Percentiles rank a stretch among this genome's conserved stretches.
phyloP scores from a whole-genome alignment of 2,888 invertebrate species.

The Buathra laborator region DNA sequence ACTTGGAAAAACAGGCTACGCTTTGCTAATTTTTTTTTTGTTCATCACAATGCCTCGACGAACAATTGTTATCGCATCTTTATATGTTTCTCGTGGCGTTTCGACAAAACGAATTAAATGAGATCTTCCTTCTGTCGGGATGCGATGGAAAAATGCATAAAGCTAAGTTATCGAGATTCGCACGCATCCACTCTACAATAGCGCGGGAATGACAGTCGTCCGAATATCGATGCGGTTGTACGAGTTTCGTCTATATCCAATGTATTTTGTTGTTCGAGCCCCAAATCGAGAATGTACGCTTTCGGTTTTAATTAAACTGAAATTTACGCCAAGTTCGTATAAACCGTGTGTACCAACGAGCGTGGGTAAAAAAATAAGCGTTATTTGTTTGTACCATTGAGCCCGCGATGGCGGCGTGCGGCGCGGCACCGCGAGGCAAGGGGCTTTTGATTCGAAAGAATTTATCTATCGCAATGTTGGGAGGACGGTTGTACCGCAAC shows the following conservation, averaged over 20 bases:
- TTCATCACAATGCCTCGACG: background rate
- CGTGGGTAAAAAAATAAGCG: conserved; percentile 10
- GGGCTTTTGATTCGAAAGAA: conserved; percentile 37
- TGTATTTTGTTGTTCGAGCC: background rate
- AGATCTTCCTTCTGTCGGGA: background rate
- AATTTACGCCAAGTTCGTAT: conserved; percentile 31
- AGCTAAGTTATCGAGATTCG: conserved; percentile 18
- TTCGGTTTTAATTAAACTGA: conserved; percentile 42
- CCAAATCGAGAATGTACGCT: background rate
- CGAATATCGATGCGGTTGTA: too few species aligned
- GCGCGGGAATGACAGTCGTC: too few species aligned
- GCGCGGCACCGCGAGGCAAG: background rate
- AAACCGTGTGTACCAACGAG: background rate
- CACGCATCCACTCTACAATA: too few species aligned
- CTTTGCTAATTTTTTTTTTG: background rate
- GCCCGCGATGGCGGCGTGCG: background rate
- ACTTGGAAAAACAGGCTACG: conserved; percentile 13
- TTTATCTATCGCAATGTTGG: conserved; percentile 33
- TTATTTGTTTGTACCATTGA: conserved; percentile 46
- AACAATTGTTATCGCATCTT: background rate
- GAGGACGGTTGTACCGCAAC: conserved; percentile 2
- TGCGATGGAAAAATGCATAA: background rate
- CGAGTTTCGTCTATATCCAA: background rate
- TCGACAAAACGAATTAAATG: conserved; percentile 3
- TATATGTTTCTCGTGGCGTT: background rate